Evolutionary conservation across 2,797 vertebrate species (phyloP), one percentile per base, ranked within the genome.

Genomic region (Pangasius larnaudii): DNA sequence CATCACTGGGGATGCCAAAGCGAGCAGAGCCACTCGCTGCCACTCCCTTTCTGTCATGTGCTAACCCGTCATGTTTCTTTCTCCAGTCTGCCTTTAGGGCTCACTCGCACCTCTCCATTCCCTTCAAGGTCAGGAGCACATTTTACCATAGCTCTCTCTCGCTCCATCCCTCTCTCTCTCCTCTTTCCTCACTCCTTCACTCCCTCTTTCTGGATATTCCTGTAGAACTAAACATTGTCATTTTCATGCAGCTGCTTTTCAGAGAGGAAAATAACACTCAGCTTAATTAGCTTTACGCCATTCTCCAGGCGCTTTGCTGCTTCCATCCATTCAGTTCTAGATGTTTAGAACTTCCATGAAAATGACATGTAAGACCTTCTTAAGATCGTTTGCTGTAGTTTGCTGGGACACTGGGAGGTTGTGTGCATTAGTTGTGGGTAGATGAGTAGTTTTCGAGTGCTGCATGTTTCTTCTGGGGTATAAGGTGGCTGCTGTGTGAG

Each of bases 11-110:
- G 71, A 42, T 42, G 36, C 16, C 33, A 9, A 14, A 30, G 13
- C 18, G 6, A 39, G 22, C 4, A 77, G 74, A 27, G 46, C 27
- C 27, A 13, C 33, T 39, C 39, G 0, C 24, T 59, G 58, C 24
- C 39, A 8, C 14, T 16, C 80, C 80, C 7, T 0, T 5, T 46
- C 13, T 84, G 78, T 88, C 88, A 88, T 93, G 90, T 94, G 83
- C 91, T 95, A 95, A 95, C 90, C 75, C 78, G 63, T 92, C 89
- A 93, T 89, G 93, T 91, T 91, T 91, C 94, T 88, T 94, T 93
- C 93, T 87, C 84, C 94, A 96, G 95, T 96, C 95, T 94, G 94
- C 95, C 85, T 96, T 96, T 94, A 95, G 95, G 94, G 92, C 94
- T 91, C 93, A 94, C 89, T 91, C 91, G 58, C 94, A 95, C 93